Evolutionary conservation across 35 echinoderm and acorn worm genomes (phyloP).

Genomic region (Nesometra sesokonis): DNA sequence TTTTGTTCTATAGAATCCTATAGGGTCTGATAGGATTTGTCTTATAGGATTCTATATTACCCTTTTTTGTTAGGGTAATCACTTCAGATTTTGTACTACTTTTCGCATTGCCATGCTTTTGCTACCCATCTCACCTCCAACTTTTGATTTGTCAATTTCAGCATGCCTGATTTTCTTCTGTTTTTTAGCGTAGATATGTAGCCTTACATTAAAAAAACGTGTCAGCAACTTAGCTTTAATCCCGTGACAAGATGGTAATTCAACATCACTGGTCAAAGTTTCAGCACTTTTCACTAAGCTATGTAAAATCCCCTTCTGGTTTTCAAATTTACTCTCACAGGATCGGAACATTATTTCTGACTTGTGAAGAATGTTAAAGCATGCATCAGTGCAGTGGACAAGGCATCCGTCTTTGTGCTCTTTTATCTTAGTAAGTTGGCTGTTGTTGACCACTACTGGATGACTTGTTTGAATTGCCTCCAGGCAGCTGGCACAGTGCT

Average conservation of each 20-base stretch:
- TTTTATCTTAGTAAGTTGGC: too few species aligned
- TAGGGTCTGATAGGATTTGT: too few species aligned
- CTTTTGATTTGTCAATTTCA: not conserved
- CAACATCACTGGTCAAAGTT: not conserved
- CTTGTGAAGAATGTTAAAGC: not conserved
- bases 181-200: not conserved
- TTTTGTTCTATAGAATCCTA: too few species aligned
- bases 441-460: too few species aligned
- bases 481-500: not conserved
- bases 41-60: too few species aligned
- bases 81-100: not conserved
- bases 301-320: too few species aligned
- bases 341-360: not conserved
- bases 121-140: conserved; percentile 5
- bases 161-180: not conserved
- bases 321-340: not conserved
- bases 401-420: not conserved
- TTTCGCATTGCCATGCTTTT: conserved; percentile 19
- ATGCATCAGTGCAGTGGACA: not conserved
- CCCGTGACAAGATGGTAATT: conserved; percentile 2
- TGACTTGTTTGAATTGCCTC: not conserved
- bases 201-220: too few species aligned
- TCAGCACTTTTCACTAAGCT: not conserved
- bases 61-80: too few species aligned
- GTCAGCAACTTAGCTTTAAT: conserved; percentile 7